Percentiles rank a stretch among this genome's conserved stretches.
Conservation (phyloP, 37 sponge, comb jelly and placozoan species). For the Ianthella basta region DNA sequence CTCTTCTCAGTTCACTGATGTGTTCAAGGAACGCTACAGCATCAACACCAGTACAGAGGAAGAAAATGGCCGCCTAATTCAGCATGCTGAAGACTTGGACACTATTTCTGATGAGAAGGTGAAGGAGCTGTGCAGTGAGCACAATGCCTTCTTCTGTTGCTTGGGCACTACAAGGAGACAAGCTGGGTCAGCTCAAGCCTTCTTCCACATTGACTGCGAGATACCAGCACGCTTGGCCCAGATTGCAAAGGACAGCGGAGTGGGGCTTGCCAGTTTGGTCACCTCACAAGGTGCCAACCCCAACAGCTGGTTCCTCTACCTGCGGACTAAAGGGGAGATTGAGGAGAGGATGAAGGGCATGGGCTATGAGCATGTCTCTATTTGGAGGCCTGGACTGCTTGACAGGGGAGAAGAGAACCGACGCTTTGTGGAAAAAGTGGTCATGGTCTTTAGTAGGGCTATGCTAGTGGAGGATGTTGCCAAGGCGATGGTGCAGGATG, state of each 20-base stretch:
- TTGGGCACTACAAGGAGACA: constrained; percentile 72
- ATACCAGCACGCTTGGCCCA: constrained; percentile 56
- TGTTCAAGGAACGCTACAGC: constrained; percentile 41
- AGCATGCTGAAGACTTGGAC: constrained; percentile 80
- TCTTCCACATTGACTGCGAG: constrained; percentile 77
- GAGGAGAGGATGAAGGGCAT: constrained; percentile 53
- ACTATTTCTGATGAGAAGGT: constrained; percentile 65
- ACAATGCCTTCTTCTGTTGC: constrained; percentile 74
- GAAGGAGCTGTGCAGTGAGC: constrained; percentile 64
- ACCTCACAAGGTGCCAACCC: constrained; percentile 64
- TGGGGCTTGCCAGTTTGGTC: constrained; percentile 74
- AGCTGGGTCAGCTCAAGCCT: constrained; percentile 82
- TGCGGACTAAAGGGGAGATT: constrained; percentile 69
- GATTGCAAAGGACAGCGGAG: constrained; percentile 69
- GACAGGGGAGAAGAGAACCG: constrained; percentile 41
- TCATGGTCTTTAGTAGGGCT: background rate
- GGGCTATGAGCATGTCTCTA: constrained; percentile 43
- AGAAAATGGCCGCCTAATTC: constrained; percentile 57
- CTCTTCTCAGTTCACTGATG: constrained; percentile 4
- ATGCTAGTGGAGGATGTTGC: constrained; percentile 59
- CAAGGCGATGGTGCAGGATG: constrained; percentile 65
- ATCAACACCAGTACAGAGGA: constrained; percentile 50
- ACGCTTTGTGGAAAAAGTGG: constrained; percentile 66
- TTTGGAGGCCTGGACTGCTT: constrained; percentile 76
- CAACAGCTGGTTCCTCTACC: constrained; percentile 80